A percentile compares a stretch with the other conserved stretches of the same genome.
Evolutionary conservation across 2,888 invertebrate genomes (phyloP).

Genomic region (Cheilosia scutellata): DNA sequence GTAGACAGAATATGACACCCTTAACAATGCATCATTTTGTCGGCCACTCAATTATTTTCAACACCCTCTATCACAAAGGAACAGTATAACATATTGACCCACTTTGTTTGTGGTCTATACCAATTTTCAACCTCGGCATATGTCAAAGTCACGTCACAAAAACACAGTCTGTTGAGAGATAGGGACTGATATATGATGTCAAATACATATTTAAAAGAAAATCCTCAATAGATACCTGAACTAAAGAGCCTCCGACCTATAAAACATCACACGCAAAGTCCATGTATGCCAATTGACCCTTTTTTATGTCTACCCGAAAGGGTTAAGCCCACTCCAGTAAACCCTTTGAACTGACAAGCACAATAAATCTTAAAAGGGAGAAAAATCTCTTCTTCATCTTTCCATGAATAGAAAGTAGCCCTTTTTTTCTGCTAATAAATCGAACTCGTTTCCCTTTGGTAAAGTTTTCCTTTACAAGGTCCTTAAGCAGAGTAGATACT

Average conservation of each 20-base stretch:
- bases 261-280: conserved; percentile 6
- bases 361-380: conserved; percentile 34
- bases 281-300: conserved; percentile 35
- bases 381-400: conserved; percentile 15
- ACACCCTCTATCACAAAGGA: too few species aligned
- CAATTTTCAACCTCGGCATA: too few species aligned
- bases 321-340: not conserved
- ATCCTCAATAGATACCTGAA: not conserved
- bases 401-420: conserved; percentile 12
- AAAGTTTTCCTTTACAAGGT: not conserved
- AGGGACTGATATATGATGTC: not conserved
- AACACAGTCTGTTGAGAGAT: not conserved
- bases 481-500: conserved; percentile 1
- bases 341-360: conserved; percentile 36
- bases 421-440: conserved; percentile 20
- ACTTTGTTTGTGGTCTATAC: too few species aligned
- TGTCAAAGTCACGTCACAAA: not conserved
- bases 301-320: conserved; percentile 10
- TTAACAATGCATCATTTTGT: too few species aligned
- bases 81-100: too few species aligned
- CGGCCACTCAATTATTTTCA: too few species aligned
- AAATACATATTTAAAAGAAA: not conserved
- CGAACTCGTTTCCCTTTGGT: conserved; percentile 27
- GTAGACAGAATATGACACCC: too few species aligned
- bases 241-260: conserved; percentile 11